phyloP scores from a whole-genome alignment of 2,888 invertebrate genomes.

The Lydus trimaculatus region DNA sequence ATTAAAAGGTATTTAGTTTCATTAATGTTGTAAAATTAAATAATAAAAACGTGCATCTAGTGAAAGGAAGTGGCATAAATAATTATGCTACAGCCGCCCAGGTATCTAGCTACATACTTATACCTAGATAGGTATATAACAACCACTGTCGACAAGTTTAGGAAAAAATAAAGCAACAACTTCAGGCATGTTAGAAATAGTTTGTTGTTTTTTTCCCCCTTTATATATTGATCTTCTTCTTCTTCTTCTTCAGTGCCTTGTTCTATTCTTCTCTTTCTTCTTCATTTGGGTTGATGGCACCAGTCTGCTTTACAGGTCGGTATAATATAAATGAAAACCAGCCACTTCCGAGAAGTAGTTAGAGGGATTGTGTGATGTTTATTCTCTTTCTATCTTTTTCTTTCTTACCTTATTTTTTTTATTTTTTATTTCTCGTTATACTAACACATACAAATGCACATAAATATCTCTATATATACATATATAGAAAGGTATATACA shows the following conservation, averaged over 20 bases:
- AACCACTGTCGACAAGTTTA: neutral
- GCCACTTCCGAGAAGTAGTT: conserved; percentile 34
- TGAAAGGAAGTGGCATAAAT: conserved; percentile 14
- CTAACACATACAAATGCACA: neutral
- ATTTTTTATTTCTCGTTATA: neutral
- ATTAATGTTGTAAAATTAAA: neutral
- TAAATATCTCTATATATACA: neutral
- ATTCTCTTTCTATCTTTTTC: conserved; percentile 4
- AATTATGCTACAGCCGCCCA: conserved; percentile 1
- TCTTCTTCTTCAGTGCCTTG: neutral
- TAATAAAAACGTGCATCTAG: neutral
- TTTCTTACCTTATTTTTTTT: neutral
- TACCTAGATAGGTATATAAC: neutral
- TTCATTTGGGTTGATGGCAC: neutral
- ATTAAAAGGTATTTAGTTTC: conserved; percentile 1
- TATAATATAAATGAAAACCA: conserved; percentile 16
- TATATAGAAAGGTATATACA: neutral
- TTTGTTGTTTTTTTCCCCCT: neutral
- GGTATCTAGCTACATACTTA: no score
- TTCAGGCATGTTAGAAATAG: conserved; percentile 18
- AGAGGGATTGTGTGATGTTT: conserved; percentile 17
- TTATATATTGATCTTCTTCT: neutral
- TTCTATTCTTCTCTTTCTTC: neutral
- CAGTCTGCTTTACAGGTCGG: conserved; percentile 8
- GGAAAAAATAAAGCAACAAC: neutral